Evolutionary conservation across 2,797 vertebrate species (phyloP).

Genomic region (Cirrhinus mrigala): DNA sequence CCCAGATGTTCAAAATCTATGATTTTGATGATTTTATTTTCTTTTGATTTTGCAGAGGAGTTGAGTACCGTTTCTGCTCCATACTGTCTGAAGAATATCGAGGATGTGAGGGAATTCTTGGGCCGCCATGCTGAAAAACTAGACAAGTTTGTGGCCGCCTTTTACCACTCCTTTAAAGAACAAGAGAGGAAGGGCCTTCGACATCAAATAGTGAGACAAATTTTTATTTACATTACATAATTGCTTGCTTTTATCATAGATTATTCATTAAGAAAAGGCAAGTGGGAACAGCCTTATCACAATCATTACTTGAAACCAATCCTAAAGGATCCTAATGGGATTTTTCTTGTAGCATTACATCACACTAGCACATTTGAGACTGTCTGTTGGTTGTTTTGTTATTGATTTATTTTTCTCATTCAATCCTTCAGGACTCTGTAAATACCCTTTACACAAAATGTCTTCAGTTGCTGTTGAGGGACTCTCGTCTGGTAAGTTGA

Average conservation of each 20-base stretch:
- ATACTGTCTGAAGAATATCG: constrained; percentile 87
- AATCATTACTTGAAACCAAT: too few relatives aligned
- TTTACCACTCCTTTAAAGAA: constrained; percentile 86
- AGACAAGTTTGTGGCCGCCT: constrained; percentile 86
- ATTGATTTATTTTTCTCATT: not conserved
- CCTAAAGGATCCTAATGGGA: too few relatives aligned
- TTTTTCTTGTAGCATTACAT: not conserved
- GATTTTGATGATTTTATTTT: not conserved
- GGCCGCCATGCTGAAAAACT: constrained; percentile 89
- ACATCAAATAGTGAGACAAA: constrained; percentile 87
- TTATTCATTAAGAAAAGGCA: not conserved
- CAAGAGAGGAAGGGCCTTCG: constrained; percentile 92
- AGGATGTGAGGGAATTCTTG: constrained; percentile 90
- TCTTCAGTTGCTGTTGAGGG: constrained; percentile 93
- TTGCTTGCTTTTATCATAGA: not conserved
- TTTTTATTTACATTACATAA: too few relatives aligned
- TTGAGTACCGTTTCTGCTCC: constrained; percentile 69
- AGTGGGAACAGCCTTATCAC: not conserved
- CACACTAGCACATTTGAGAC: not conserved
- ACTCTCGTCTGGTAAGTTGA: constrained; percentile 90
- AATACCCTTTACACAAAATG: constrained; percentile 94
- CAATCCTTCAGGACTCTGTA: constrained; percentile 85
- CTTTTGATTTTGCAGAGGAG: constrained; percentile 66
- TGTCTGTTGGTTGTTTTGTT: too few relatives aligned
- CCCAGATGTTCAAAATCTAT: not conserved